Evolutionary conservation across 2,797 vertebrate genomes (phyloP), one percentile per base, ranked within the genome.

Genomic region (Pseudomugil tenellus): DNA sequence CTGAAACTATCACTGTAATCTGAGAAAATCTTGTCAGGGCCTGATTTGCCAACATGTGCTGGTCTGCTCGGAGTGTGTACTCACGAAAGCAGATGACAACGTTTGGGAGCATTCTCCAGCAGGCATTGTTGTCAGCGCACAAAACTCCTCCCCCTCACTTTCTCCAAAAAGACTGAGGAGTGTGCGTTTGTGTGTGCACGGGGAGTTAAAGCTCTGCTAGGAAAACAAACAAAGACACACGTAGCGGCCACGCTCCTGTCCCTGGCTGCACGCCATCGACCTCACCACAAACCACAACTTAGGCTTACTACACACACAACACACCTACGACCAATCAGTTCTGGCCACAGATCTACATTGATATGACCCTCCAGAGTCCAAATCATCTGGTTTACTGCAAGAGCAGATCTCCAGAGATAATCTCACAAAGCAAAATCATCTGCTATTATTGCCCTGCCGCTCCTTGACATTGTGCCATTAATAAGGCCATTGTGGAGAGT

Each of bases 391-490:
- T 70, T 67, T 77, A 77, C 58, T 74, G 79, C 82, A 29, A 57
- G 31, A 84, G 41, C 70, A 85, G 92, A 93, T 94, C 88, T 84
- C 52, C 77, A 74, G 79, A 85, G 92, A 93, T 94, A 92, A 90
- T 77, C 89, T 69, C 86, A 94, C 93, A 94, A 94, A 93, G 90
- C 85, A 56, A 93, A 94, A 93, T 95, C 91, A 94, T 93, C 86
- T 61, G 83, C 84, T 92, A 92, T 92, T 91, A 90, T 91, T 84
- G 81, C 88, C 70, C 76, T 29, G 16, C 88, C 91, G 92, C 94
- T 92, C 92, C 84, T 90, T 91, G 89, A 93, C 94, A 93, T 94
- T 93, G 90, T 92, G 90, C 91, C 92, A 91, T 94, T 94, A 95
- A 94, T 93, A 95, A 94, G 86, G 84, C 80, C 88, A 90, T 93